Conservation (phyloP, 1,140 invertebrate genomes). For the Ceratosolen fusciceps region DNA sequence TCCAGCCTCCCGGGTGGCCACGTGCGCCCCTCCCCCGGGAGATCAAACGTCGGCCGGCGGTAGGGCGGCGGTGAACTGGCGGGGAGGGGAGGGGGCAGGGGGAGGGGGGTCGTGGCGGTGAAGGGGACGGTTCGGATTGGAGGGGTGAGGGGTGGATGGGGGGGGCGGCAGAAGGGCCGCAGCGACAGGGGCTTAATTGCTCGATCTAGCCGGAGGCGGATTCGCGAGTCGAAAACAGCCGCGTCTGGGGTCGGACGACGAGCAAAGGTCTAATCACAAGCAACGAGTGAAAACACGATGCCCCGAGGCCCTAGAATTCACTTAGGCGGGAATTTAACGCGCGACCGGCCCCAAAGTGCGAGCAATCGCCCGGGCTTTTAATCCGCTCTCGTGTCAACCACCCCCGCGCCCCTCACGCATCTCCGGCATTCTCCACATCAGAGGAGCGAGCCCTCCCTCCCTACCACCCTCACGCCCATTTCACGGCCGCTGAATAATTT, state of each 20-base stretch:
- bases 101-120: background rate
- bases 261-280: background rate
- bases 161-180: too few relatives aligned
- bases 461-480: too few relatives aligned
- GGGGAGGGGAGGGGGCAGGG: background rate
- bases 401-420: background rate
- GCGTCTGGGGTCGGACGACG: too few relatives aligned
- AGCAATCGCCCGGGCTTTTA: background rate
- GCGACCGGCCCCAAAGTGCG: too few relatives aligned
- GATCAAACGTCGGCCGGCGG: slow-evolving; percentile 35
- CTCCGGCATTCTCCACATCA: background rate
- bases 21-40: slow-evolving; percentile 10
- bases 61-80: background rate
- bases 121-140: background rate
- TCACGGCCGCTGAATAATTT: too few relatives aligned
- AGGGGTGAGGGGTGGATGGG: background rate
- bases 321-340: background rate
- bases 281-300: background rate
- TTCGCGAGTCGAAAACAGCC: background rate
- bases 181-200: background rate
- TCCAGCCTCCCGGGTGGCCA: background rate
- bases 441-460: background rate
- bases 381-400: background rate
- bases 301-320: background rate
- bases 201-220: background rate